Base-by-base conservation (phyloP, 2,113 vertebrate genomes). In the Prunella fulvescens region DNA sequence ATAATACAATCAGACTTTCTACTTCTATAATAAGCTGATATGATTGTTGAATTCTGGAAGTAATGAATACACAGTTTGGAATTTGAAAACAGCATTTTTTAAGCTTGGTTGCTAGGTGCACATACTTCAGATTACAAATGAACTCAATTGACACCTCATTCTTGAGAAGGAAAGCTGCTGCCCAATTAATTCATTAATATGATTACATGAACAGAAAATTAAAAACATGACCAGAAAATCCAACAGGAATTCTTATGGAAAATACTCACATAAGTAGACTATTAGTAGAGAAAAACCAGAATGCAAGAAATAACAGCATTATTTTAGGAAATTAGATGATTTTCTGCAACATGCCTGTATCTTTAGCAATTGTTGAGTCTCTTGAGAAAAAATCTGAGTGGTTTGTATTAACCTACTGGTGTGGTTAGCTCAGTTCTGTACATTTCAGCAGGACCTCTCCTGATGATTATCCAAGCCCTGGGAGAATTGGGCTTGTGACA, bases 171-270 rank as follows among this genome's bases (percentile, higher is more conserved):
- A 91, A 87, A 85, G 65, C 86, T 70, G 56, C 37, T 76, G 72
- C 31, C 25, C 19, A 6, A 85, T 19, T 72, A 91, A 85, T 87
- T 96, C 7, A 19, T 90, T 94, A 91, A 64, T 84, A 60, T 79
- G 74, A 90, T 96, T 89, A 85, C 31, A 60, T 57, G 31, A 91
- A 76, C 17, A 81, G 70, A 93, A 60, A 91, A 92, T 70, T 29
- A 70, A 83, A 91, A 94, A 6, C 44, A 44, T 54, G 11, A 90
- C n/a, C 61, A 91, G 70, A 84, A 91, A 95, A 81, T 72, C 81
- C 66, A 79, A 26, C 29, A 65, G 19, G 19, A 85, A 76, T 79
- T 91, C 57, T n/a, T 69, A 37, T 35, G 1, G 15, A 54, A 80
- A 86, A 42, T 92, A 37, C 16, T 51, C 24, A 25, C 6, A 2